Evolutionary conservation across 1,140 invertebrate species (phyloP).

Genomic region (Episyrphus balteatus): DNA sequence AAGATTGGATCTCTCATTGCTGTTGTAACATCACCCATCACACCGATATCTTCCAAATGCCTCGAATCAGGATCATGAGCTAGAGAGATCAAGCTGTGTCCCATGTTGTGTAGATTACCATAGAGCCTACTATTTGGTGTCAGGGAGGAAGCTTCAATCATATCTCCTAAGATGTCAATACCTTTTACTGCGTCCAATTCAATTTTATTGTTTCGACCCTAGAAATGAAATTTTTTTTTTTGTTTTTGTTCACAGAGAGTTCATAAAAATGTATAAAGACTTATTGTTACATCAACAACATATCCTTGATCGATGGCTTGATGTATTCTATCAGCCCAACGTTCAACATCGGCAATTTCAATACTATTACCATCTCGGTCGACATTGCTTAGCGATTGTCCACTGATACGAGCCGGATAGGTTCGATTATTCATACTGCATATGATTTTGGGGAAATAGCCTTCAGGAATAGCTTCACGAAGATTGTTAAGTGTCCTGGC

Average conservation of each 20-base stretch:
- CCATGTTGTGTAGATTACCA: slow-evolving; percentile 53
- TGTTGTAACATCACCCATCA: slow-evolving; percentile 55
- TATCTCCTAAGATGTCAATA: slow-evolving; percentile 53
- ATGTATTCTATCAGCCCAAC: slow-evolving; percentile 47
- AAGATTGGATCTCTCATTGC: slow-evolving; percentile 60
- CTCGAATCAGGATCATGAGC: slow-evolving; percentile 51
- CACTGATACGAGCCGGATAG: slow-evolving; percentile 44
- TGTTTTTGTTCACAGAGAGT: not conserved
- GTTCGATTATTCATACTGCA: slow-evolving; percentile 42
- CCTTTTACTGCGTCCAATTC: slow-evolving; percentile 23
- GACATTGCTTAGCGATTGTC: slow-evolving; percentile 39
- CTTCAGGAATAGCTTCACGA: slow-evolving; percentile 41
- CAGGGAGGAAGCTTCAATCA: slow-evolving; percentile 47
- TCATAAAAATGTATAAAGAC: slow-evolving; percentile 4
- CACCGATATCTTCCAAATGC: slow-evolving; percentile 48
- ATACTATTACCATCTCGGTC: slow-evolving; percentile 44
- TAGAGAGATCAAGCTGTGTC: slow-evolving; percentile 48
- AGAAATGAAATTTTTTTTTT: slow-evolving; percentile 1
- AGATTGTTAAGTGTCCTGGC: slow-evolving; percentile 43
- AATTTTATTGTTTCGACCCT: slow-evolving; percentile 17
- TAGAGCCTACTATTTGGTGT: slow-evolving; percentile 48
- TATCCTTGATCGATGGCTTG: slow-evolving; percentile 49
- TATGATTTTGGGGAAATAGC: slow-evolving; percentile 48
- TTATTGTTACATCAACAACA: slow-evolving; percentile 35
- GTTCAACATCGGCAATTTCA: slow-evolving; percentile 45